Evolutionary conservation across 2,888 invertebrate genomes (phyloP).

Genomic region (Chymomyza caudatula): DNA sequence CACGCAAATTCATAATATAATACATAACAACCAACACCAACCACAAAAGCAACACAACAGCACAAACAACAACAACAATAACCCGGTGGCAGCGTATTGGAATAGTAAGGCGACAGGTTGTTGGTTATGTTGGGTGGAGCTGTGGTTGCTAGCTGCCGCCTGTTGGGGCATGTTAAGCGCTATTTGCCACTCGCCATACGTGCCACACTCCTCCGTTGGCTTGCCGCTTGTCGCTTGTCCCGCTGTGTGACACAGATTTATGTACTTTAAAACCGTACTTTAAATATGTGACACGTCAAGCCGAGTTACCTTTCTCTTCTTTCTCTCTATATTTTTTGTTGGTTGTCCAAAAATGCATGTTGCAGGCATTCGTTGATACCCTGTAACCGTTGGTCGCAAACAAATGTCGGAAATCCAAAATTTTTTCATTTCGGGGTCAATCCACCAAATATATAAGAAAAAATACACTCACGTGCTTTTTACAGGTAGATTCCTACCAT

Average conservation of each 20-base stretch:
- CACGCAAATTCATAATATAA: conserved; percentile 58
- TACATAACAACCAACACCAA: conserved; percentile 37
- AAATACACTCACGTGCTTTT: not conserved
- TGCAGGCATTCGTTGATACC: no score
- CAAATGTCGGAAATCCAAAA: no score
- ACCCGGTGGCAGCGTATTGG: not conserved
- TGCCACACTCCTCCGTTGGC: conserved; percentile 26
- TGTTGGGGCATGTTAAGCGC: not conserved
- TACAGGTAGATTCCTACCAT: no score
- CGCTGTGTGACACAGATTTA: conserved; percentile 38
- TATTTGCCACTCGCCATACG: not conserved
- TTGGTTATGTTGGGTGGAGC: not conserved
- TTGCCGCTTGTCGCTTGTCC: conserved; percentile 11
- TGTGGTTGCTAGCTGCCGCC: not conserved
- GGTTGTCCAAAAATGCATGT: not conserved
- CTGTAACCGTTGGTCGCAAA: no score
- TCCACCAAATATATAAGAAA: not conserved
- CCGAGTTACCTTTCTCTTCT: not conserved
- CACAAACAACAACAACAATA: not conserved
- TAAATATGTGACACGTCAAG: conserved; percentile 7
- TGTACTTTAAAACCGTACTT: conserved; percentile 19
- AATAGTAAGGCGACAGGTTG: not conserved
- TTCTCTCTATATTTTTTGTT: not conserved
- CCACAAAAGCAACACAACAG: conserved; percentile 4
- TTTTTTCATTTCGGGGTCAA: no score